A percentile compares a stretch with the other conserved stretches of the same genome.
These are phyloP conservation scores for Diaphora mendica DNA, from an alignment of 2,888 invertebrate genomes.

Conservation along the genomic window DNA sequence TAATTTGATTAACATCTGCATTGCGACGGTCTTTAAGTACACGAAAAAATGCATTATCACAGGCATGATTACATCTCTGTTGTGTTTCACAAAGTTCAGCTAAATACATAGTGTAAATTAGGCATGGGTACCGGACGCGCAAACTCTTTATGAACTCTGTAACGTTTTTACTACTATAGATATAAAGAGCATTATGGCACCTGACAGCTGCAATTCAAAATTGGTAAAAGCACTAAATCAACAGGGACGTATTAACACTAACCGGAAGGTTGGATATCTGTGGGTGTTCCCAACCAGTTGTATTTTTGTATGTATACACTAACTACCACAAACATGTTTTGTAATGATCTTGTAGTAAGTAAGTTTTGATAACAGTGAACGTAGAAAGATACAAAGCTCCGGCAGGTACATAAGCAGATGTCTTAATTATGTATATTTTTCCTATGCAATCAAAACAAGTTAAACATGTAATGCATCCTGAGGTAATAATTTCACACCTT, in stretches of 20 bases:
- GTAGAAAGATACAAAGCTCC: constrained; percentile 17
- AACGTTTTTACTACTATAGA: constrained; percentile 53
- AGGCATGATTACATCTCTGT: constrained; percentile 79
- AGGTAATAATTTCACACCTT: constrained; percentile 57
- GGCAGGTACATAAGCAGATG: constrained; percentile 10
- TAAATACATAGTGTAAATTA: constrained; percentile 84
- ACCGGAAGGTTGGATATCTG: constrained; percentile 74
- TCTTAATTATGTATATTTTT: constrained; percentile 11
- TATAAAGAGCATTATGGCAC: constrained; percentile 69
- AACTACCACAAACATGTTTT: constrained; percentile 71
- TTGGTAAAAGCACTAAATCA: constrained; percentile 75
- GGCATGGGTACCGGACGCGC: constrained; percentile 63
- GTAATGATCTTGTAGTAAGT: constrained; percentile 54
- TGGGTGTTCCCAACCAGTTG: constrained; percentile 83
- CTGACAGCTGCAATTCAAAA: constrained; percentile 55
- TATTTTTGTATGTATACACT: constrained; percentile 73
- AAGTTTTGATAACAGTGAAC: constrained; percentile 62
- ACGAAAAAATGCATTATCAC: constrained; percentile 82
- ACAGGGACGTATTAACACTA: constrained; percentile 82
- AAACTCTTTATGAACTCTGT: constrained; percentile 38
- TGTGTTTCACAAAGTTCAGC: constrained; percentile 83
- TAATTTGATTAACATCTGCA: constrained; percentile 80
- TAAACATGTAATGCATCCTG: constrained; percentile 40
- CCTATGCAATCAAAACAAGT: constrained; percentile 20
- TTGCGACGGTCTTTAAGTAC: constrained; percentile 73